Evolutionary conservation across 2,113 vertebrate genomes (phyloP).

Genomic region (Pachyramphus minor): DNA sequence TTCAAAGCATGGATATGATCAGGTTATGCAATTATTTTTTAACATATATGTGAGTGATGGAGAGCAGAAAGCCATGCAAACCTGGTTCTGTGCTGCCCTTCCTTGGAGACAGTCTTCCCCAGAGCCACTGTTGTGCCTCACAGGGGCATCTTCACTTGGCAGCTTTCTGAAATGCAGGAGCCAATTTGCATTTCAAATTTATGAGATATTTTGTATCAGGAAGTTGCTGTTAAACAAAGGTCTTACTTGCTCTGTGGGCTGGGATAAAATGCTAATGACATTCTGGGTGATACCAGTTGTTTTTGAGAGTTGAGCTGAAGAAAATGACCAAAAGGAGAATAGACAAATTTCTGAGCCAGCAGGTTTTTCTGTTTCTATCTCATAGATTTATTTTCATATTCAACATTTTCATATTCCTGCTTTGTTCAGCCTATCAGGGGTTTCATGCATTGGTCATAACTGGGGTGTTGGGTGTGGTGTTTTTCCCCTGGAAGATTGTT

Average conservation of each 20-base stretch:
- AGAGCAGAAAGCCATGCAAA: background rate
- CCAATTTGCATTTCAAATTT: slow-evolving; percentile 12
- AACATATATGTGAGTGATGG: background rate
- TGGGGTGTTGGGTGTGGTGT: background rate
- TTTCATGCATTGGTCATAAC: background rate
- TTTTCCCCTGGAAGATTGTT: background rate
- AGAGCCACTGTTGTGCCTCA: background rate
- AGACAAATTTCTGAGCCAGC: background rate
- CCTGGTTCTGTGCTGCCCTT: background rate
- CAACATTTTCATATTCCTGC: background rate
- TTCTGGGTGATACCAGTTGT: background rate
- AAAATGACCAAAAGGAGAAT: background rate
- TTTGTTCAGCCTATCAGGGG: background rate
- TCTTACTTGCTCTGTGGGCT: background rate
- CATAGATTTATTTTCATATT: background rate
- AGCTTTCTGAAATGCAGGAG: background rate
- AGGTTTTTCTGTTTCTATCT: background rate
- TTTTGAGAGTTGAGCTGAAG: background rate
- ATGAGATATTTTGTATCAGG: background rate
- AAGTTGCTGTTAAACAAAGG: background rate
- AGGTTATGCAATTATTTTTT: slow-evolving; percentile 9
- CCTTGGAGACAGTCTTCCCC: background rate
- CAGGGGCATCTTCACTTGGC: background rate
- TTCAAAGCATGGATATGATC: background rate
- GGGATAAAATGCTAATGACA: background rate